Evolutionary conservation across 2,113 vertebrate species (phyloP).

Genomic region (Danionella cerebrum): DNA sequence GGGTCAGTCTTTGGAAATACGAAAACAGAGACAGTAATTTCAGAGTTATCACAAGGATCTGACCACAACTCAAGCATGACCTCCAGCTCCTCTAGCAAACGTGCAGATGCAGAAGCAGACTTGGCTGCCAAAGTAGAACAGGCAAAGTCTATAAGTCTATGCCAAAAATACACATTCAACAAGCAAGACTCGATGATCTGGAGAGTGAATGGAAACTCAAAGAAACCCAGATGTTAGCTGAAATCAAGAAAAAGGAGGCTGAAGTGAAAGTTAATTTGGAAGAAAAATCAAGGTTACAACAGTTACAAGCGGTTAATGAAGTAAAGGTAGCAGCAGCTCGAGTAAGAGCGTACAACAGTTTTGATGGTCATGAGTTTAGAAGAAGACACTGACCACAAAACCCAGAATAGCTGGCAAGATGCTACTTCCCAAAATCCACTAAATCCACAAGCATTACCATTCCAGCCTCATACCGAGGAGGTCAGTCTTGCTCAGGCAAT

Average conservation of each 20-base stretch:
- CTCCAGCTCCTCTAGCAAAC: conserved; percentile 3
- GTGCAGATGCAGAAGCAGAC: conserved; percentile 22
- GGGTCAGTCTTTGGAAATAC: conserved; percentile 21
- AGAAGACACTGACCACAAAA: not conserved
- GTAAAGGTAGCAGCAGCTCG: conserved; percentile 34
- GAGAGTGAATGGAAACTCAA: conserved; percentile 31
- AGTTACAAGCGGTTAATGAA: conserved; percentile 28
- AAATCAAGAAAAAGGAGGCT: not conserved
- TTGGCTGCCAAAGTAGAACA: conserved; percentile 26
- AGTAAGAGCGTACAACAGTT: conserved; percentile 19
- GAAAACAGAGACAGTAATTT: conserved; percentile 23
- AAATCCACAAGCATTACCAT: not conserved
- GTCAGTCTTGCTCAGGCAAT: conserved; percentile 27
- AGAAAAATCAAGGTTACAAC: conserved; percentile 26
- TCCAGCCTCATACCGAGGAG: conserved; percentile 12
- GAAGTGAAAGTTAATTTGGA: not conserved
- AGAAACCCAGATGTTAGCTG: conserved; percentile 22
- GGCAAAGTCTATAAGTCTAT: conserved; percentile 21
- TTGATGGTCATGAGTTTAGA: conserved; percentile 4
- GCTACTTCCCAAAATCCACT: not conserved
- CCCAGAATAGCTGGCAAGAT: not conserved
- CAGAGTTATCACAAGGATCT: not conserved
- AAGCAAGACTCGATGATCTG: conserved; percentile 3
- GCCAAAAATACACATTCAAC: conserved; percentile 8
- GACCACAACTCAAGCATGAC: not conserved